A percentile compares a stretch with the other conserved stretches of the same genome.
Conservation (phyloP, 2,888 invertebrate species). For the Ctenicera cuprea region DNA sequence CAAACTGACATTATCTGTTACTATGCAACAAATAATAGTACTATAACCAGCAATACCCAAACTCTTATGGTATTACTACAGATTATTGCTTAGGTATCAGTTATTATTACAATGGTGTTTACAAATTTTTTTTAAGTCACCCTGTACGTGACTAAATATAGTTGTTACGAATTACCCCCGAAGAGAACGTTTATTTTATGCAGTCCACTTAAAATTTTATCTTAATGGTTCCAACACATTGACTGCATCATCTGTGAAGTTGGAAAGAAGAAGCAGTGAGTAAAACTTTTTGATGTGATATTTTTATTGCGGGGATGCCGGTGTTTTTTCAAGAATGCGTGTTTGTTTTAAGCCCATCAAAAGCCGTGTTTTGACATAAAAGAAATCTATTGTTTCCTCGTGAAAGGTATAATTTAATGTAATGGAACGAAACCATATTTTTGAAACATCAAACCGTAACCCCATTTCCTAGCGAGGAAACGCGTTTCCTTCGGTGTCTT, state of each 20-base stretch:
- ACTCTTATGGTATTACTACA: too few species aligned
- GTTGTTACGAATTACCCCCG: too few species aligned
- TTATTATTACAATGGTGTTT: too few species aligned
- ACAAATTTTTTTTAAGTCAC: too few species aligned
- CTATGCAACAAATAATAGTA: too few species aligned
- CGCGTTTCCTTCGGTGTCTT: conserved; percentile 53
- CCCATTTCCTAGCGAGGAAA: conserved; percentile 64
- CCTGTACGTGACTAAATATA: too few species aligned
- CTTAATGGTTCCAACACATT: conserved; percentile 34
- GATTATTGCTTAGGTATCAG: too few species aligned
- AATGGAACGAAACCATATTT: conserved; percentile 67
- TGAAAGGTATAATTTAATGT: conserved; percentile 62
- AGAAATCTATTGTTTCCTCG: conserved; percentile 58
- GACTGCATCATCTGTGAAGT: conserved; percentile 8
- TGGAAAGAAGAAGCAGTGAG: not conserved
- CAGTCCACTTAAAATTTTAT: conserved; percentile 6
- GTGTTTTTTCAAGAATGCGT: conserved; percentile 45
- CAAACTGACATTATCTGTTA: too few species aligned
- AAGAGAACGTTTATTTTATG: too few species aligned
- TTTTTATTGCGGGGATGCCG: conserved; percentile 27
- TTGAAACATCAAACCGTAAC: conserved; percentile 67
- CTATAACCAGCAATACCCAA: too few species aligned
- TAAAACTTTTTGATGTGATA: conserved; percentile 35
- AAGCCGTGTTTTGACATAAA: conserved; percentile 52
- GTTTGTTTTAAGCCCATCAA: conserved; percentile 53